Base-by-base conservation (phyloP, 2,888 invertebrate species). In the Hypomecis atomaria region DNA sequence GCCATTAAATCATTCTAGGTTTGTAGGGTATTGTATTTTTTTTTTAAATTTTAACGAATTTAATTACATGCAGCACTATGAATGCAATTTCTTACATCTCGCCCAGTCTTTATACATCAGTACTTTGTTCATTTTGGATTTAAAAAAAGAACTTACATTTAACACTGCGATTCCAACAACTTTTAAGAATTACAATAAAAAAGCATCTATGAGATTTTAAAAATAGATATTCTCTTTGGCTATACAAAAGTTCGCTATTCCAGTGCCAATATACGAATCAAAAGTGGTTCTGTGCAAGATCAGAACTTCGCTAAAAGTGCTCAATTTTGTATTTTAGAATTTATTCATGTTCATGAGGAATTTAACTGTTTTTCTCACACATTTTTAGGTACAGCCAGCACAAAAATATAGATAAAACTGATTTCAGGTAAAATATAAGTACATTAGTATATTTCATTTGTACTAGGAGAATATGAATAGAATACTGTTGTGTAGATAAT, bases 211-310 rank as follows among this genome's bases (percentile, higher is more conserved):
- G 56, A 63, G 42, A 55, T 52, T 64, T 63, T 37, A 61, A 68
- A 60, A 66, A 66, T 70, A 71, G 45, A 48, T 56, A 56, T 63
- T 56, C 54, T 62, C 58, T 67, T 68, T 64, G 63, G 60, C 60
- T 67, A 60, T 62, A 59, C 47, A 62, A 62, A 60, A 50, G 1
- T 56, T 48, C 47, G 56, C 62, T 60, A 70, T 48, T 43, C 52
- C 59, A 38, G 69, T 73, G 72, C 69, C 68, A 57, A 71, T 70
- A 68, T 63, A 68, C 62, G 54, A 69, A 65, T 63, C 49, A 58
- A 65, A 70, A 59, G 65, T 69, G 66, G 55, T 63, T 66, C 59
- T 58, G 71, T 73, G 73, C 72, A 62, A 52, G 50, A 70, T 68
- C 61, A 45, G 37, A 9, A 13, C 52, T 23, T 44, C 44, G 34